Evolutionary conservation across 2,888 invertebrate genomes (phyloP).

Genomic region (Synergus laeviventris): DNA sequence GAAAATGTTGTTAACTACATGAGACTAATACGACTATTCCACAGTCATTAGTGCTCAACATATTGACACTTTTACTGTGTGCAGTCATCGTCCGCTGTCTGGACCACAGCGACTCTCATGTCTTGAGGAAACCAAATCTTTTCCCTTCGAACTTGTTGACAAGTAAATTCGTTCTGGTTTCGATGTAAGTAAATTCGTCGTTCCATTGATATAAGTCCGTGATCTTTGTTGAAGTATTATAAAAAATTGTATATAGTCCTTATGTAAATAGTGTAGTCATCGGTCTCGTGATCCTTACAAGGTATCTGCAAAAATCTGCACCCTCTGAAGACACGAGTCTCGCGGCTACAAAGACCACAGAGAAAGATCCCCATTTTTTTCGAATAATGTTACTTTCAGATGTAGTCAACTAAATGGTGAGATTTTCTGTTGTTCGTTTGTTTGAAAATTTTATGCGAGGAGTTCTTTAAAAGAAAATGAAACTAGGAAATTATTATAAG

Average conservation of each 20-base stretch:
- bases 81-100: constrained; percentile 29
- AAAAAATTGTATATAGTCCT: constrained; percentile 60
- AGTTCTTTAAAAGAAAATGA: neutral
- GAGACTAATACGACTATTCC: neutral
- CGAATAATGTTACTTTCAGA: neutral
- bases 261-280: constrained; percentile 64
- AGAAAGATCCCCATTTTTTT: constrained; percentile 21
- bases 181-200: neutral
- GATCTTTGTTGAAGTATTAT: constrained; percentile 43
- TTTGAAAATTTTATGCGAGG: constrained; percentile 32
- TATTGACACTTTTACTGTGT: neutral
- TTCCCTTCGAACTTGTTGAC: neutral
- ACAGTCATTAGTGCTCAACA: neutral
- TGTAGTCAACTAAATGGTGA: neutral
- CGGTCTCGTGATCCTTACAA: constrained; percentile 39
- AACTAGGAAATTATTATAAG: constrained; percentile 8
- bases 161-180: neutral
- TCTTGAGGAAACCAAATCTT: neutral
- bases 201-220: constrained; percentile 34
- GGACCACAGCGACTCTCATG: constrained; percentile 8
- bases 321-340: constrained; percentile 16
- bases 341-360: constrained; percentile 35
- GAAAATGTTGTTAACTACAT: neutral
- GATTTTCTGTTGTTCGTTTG: constrained; percentile 5
- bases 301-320: constrained; percentile 34